Percentiles rank a stretch among this genome's conserved stretches.
Evolutionary conservation across 2,888 invertebrate species (phyloP).

Genomic region (Diogma glabrata): DNA sequence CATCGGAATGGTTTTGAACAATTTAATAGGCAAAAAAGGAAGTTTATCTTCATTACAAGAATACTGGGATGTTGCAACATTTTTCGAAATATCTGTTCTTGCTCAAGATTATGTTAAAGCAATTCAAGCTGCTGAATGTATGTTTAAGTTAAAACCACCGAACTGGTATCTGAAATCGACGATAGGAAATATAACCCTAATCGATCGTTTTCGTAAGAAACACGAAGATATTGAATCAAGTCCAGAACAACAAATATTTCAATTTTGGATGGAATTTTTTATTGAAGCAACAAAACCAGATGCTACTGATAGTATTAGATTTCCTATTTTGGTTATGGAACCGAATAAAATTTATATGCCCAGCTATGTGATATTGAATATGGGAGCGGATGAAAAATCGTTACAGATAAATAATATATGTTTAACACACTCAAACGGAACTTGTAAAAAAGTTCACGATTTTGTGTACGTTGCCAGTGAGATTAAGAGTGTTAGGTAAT

Average conservation of each 20-base stretch:
- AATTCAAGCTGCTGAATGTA: slow-evolving; percentile 89
- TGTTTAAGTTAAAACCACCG: slow-evolving; percentile 83
- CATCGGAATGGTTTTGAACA: slow-evolving; percentile 90
- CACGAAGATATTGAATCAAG: slow-evolving; percentile 56
- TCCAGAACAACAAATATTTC: slow-evolving; percentile 80
- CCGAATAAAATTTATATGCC: slow-evolving; percentile 90
- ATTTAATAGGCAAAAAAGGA: slow-evolving; percentile 95
- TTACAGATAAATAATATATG: slow-evolving; percentile 82
- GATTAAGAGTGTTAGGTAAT: slow-evolving; percentile 31
- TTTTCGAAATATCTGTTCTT: slow-evolving; percentile 95
- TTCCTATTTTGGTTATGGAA: slow-evolving; percentile 70
- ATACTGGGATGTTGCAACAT: slow-evolving; percentile 99
- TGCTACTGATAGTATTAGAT: slow-evolving; percentile 70
- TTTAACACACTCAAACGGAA: slow-evolving; percentile 59
- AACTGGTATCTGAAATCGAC: slow-evolving; percentile 94
- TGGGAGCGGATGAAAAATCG: slow-evolving; percentile 86
- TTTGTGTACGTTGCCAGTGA: slow-evolving; percentile 83
- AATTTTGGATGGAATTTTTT: slow-evolving; percentile 99
- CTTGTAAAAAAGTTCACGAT: slow-evolving; percentile 77
- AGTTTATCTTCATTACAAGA: slow-evolving; percentile 84
- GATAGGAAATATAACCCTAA: slow-evolving; percentile 91
- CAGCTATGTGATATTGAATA: slow-evolving; percentile 89
- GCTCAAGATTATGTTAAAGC: slow-evolving; percentile 96
- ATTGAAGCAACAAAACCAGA: slow-evolving; percentile 81
- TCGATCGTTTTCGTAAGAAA: slow-evolving; percentile 79